Base-by-base conservation (phyloP, 64 coral and sea anemone genomes). In the Stylophora pistillata region DNA sequence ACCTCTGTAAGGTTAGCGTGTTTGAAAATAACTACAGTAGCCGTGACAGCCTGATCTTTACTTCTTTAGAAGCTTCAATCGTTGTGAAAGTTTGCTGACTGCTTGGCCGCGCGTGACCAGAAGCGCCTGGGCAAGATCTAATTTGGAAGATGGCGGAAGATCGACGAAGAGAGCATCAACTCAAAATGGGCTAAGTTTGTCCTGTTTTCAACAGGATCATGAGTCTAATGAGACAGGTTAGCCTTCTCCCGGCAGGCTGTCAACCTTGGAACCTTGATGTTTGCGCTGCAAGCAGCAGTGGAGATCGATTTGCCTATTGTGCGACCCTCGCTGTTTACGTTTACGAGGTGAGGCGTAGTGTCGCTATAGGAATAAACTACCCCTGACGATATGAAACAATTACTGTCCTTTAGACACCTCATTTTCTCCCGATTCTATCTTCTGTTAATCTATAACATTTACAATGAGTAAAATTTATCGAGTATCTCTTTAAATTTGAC, bases 261-360 rank as follows among this genome's bases (percentile, higher is more conserved):
- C 97, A 99, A 77, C 97, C 97, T 1, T 99, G 97, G 97, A 99
- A 99, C 89, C 61, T 88, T 15, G 97, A 99, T 95, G 97, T 99
- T 1, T 99, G 97, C 57, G 90, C 93, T 27, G 90, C 97, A 21
- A 95, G 94, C 72, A 78, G 70, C 57, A 87, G 69, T 9, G 95
- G 95, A 15, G 93, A 99, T 52, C 76, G 93, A 13, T 95, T 99
- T 53, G 97, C 97, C 0, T 99, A 99, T 61, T 99, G 93, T 78
- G 94, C 97, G 30, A 99, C 97, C 1, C 90, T 99, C 53, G 97
- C 97, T 2, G 87, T 99, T 58, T 99, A 99, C 81, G 78, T 99
- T 56, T 99, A 99, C 54, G 87, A 99, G 90, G 97, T 95, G 73
- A 92, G 91, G 18, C 30, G 15, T 63, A 27, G 15, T 52, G 73